Evolutionary conservation across 1,140 invertebrate species (phyloP).

Genomic region (Medauroidea extradentata): DNA sequence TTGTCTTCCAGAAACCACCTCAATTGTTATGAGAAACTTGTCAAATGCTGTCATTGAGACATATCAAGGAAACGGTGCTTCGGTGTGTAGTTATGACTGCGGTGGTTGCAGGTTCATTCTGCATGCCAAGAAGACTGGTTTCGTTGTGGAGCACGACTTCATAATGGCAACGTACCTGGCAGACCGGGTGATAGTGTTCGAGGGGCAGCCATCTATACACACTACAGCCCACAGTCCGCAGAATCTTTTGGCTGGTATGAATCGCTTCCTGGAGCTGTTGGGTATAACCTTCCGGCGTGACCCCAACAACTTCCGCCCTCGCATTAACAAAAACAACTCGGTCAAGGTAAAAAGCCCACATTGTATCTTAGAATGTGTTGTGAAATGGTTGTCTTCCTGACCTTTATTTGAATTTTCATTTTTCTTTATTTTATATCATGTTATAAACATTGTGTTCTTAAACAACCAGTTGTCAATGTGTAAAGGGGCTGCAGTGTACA

Average conservation of each 20-base stretch:
- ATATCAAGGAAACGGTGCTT: too few relatives aligned
- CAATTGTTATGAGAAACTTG: too few relatives aligned
- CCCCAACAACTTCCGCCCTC: conserved; percentile 96
- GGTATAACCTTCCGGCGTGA: conserved; percentile 98
- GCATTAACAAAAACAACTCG: conserved; percentile 96
- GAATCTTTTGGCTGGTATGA: conserved; percentile 95
- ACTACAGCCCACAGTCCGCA: conserved; percentile 91
- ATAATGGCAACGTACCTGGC: conserved; percentile 99
- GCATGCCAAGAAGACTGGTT: conserved; percentile 98
- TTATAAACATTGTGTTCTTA: too few relatives aligned
- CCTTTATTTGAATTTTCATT: too few relatives aligned
- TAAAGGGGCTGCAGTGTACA: too few relatives aligned
- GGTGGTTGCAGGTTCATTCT: conserved; percentile 79
- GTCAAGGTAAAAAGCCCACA: conserved; percentile 93
- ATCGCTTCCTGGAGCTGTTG: conserved; percentile 92
- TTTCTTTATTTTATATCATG: too few relatives aligned
- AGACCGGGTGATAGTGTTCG: conserved; percentile 98
- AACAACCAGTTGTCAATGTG: too few relatives aligned
- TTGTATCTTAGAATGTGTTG: too few relatives aligned
- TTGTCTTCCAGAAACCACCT: too few relatives aligned
- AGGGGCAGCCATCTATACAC: conserved; percentile 83
- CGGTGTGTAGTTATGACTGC: too few relatives aligned
- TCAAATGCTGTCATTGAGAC: too few relatives aligned
- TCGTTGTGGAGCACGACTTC: conserved; percentile 99
- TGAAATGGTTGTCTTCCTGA: too few relatives aligned